These are phyloP conservation scores for Myopa tessellatipennis DNA, from an alignment of 2,888 invertebrate species.

Conservation along the genomic window DNA sequence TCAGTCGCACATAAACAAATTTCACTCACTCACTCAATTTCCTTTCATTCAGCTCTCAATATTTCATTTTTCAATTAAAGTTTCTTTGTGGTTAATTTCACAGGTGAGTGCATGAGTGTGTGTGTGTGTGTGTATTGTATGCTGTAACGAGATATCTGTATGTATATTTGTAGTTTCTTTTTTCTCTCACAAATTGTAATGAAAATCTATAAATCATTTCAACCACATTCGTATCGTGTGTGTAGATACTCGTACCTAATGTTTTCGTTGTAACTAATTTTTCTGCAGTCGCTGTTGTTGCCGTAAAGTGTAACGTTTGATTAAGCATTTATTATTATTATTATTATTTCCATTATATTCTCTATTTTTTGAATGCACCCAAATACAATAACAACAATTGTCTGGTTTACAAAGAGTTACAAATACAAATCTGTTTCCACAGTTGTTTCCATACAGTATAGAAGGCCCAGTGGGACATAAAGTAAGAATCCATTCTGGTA, in stretches of 20 bases:
- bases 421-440: conserved; percentile 15
- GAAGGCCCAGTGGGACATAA: not conserved
- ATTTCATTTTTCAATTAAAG: conserved; percentile 44
- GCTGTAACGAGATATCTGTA: not conserved
- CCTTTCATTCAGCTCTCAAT: conserved; percentile 32
- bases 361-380: conserved; percentile 32
- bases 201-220: conserved; percentile 38
- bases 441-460: not conserved
- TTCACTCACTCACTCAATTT: conserved; percentile 25
- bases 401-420: not conserved
- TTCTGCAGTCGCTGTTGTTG: conserved; percentile 40
- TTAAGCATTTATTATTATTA: conserved; percentile 57
- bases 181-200: conserved; percentile 31
- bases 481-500: not conserved
- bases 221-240: conserved; percentile 16
- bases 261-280: conserved; percentile 13
- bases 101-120: conserved; percentile 49
- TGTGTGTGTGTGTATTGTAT: not conserved
- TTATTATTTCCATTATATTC: conserved; percentile 43
- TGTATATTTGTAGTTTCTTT: not conserved
- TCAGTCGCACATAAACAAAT: conserved; percentile 31
- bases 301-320: conserved; percentile 62
- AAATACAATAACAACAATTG: conserved; percentile 3
- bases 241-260: not conserved
- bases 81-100: conserved; percentile 45